A percentile compares a stretch with the other conserved stretches of the same genome.
These are phyloP conservation scores for Leptopterna dolabrata DNA, from an alignment of 2,888 invertebrate genomes.

Conservation along the genomic window DNA sequence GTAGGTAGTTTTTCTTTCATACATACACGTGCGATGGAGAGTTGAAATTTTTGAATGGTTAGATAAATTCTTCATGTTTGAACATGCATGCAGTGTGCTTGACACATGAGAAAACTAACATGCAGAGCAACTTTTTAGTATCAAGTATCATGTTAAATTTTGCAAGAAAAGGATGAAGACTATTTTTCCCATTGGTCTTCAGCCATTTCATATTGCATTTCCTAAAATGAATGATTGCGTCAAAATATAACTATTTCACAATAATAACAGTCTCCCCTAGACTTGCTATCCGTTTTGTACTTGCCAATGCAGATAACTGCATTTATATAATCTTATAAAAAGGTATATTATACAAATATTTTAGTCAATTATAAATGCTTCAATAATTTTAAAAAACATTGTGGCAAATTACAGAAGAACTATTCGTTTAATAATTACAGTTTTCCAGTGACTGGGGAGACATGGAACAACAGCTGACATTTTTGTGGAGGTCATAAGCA, in stretches of 20 bases:
- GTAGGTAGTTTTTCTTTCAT: no score
- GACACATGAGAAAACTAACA: constrained; percentile 26
- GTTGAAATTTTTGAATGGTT: neutral
- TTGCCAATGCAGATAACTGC: constrained; percentile 46
- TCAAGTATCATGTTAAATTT: constrained; percentile 5
- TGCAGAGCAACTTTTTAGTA: constrained; percentile 24
- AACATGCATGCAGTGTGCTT: constrained; percentile 51
- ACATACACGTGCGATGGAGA: neutral
- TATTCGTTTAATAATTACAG: neutral
- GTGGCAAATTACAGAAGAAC: constrained; percentile 42
- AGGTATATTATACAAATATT: constrained; percentile 46
- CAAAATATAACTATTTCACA: constrained; percentile 49
- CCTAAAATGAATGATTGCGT: constrained; percentile 45
- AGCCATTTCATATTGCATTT: constrained; percentile 4
- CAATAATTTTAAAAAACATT: constrained; percentile 38
- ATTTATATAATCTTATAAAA: constrained; percentile 50
- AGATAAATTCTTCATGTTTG: neutral
- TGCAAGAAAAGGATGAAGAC: constrained; percentile 28
- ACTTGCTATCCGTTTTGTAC: constrained; percentile 47
- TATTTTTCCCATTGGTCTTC: neutral
- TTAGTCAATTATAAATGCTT: constrained; percentile 47
- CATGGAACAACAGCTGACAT: constrained; percentile 37
- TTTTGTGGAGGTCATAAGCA: constrained; percentile 41
- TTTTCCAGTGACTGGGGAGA: constrained; percentile 30
- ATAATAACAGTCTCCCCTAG: constrained; percentile 45